phyloP scores from a whole-genome alignment of 64 coral and sea anemone species.

The Exaiptasia diaphana region DNA sequence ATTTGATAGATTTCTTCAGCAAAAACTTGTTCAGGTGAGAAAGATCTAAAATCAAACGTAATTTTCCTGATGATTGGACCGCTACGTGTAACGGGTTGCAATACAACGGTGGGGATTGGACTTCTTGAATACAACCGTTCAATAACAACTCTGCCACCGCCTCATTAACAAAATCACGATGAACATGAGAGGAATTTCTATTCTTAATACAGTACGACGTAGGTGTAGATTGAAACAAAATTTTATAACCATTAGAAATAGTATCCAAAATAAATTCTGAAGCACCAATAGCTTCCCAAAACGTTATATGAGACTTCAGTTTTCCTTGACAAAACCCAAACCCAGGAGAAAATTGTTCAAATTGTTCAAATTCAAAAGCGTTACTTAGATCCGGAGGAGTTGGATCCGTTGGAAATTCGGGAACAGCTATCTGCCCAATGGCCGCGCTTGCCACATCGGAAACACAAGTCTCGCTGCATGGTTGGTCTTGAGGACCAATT shows the following conservation, averaged over 20 bases:
- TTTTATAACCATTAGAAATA: slow-evolving; percentile 40
- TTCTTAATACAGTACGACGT: slow-evolving; percentile 32
- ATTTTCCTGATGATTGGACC: slow-evolving; percentile 53
- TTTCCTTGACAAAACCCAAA: slow-evolving; percentile 10
- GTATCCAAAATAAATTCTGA: slow-evolving; percentile 32
- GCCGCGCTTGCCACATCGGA: not conserved
- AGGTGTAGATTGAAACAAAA: slow-evolving; percentile 20
- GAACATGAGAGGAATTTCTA: not conserved
- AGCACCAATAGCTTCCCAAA: not conserved
- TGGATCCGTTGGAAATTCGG: too few relatives aligned
- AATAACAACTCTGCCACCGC: slow-evolving; percentile 6
- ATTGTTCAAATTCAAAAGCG: not conserved
- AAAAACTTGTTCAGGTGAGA: slow-evolving; percentile 47
- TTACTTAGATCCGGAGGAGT: not conserved
- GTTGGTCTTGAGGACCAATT: not conserved
- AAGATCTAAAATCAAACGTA: slow-evolving; percentile 50
- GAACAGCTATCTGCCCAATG: not conserved
- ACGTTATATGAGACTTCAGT: not conserved
- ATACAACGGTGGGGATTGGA: slow-evolving; percentile 18
- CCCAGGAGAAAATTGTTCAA: not conserved
- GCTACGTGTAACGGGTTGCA: slow-evolving; percentile 59
- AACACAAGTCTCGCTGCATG: not conserved
- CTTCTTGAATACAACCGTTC: slow-evolving; percentile 31
- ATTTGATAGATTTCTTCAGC: slow-evolving; percentile 44
- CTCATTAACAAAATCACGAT: not conserved